Evolutionary conservation across 2,888 invertebrate species (phyloP).

Genomic region (Agonopterix arenella): DNA sequence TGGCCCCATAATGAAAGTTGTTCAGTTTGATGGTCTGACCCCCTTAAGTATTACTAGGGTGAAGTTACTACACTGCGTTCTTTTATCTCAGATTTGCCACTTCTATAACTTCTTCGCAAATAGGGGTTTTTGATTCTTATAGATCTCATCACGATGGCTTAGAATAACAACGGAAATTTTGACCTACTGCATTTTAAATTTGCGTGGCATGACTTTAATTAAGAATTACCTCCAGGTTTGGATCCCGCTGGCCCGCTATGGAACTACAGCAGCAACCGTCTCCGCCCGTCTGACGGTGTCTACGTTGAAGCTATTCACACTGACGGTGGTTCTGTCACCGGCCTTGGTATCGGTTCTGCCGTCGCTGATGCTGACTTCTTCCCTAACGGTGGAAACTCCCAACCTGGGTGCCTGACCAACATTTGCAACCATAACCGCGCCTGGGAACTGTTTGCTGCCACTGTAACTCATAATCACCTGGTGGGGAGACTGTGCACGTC

Average conservation of each 20-base stretch:
- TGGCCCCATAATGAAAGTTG: too few relatives aligned
- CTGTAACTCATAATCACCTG: slow-evolving; percentile 42
- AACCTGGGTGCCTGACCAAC: slow-evolving; percentile 44
- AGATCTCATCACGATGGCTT: too few relatives aligned
- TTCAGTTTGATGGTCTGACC: too few relatives aligned
- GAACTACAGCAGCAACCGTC: slow-evolving; percentile 30
- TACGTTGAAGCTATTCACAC: slow-evolving; percentile 62
- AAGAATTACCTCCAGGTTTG: slow-evolving; percentile 26
- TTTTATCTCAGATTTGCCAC: too few relatives aligned
- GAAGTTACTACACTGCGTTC: too few relatives aligned
- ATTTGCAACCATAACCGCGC: slow-evolving; percentile 53
- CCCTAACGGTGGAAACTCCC: slow-evolving; percentile 73
- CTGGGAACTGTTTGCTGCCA: slow-evolving; percentile 47
- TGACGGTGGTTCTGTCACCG: slow-evolving; percentile 54
- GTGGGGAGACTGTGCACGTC: slow-evolving; percentile 34
- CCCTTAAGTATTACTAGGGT: too few relatives aligned
- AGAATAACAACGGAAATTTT: not conserved
- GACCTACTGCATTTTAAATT: not conserved
- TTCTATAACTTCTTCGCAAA: too few relatives aligned
- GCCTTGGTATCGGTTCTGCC: slow-evolving; percentile 60
- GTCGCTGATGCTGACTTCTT: slow-evolving; percentile 77
- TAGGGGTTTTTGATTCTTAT: too few relatives aligned
- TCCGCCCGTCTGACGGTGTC: slow-evolving; percentile 41
- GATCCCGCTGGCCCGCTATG: slow-evolving; percentile 56
- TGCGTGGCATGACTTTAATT: too few relatives aligned